These are phyloP conservation scores for Drosophila pruinosa DNA, from an alignment of 1,140 invertebrate species.

Conservation along the genomic window DNA sequence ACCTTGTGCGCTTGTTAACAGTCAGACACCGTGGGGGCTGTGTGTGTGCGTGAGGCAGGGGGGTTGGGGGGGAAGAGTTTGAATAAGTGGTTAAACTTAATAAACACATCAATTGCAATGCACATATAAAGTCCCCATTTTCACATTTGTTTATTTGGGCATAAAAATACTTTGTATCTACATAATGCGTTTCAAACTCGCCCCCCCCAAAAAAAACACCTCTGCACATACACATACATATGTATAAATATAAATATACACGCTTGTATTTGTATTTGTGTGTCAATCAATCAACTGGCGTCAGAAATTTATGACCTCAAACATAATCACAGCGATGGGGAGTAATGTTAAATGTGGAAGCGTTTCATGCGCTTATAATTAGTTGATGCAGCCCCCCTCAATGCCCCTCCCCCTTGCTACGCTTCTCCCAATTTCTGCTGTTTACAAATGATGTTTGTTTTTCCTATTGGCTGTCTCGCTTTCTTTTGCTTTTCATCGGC, in stretches of 20 bases:
- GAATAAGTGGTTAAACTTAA: conserved; percentile 32
- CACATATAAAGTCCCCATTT: neutral
- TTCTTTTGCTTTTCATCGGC: conserved; percentile 44
- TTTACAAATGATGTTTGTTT: conserved; percentile 65
- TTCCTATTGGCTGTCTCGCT: conserved; percentile 25
- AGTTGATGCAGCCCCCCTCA: conserved; percentile 42
- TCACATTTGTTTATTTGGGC: conserved; percentile 28
- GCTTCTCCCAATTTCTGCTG: conserved; percentile 30
- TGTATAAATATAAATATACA: conserved; percentile 13
- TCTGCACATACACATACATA: neutral
- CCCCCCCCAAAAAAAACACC: neutral
- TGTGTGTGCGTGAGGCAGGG: neutral
- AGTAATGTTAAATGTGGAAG: conserved; percentile 23
- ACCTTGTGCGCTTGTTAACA: conserved; percentile 64
- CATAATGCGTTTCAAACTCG: neutral
- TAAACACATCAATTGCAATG: conserved; percentile 49
- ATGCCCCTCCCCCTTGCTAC: neutral
- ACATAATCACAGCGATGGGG: conserved; percentile 52
- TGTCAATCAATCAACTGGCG: conserved; percentile 74
- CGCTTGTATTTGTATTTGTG: conserved; percentile 4
- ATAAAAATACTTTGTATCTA: conserved; percentile 24
- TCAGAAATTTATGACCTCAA: conserved; percentile 76
- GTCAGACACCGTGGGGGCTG: neutral
- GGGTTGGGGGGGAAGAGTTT: neutral
- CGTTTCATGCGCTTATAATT: conserved; percentile 60